phyloP scores from a whole-genome alignment of 92 coral and sea anemone species.

The Isaurus tuberculatus region DNA sequence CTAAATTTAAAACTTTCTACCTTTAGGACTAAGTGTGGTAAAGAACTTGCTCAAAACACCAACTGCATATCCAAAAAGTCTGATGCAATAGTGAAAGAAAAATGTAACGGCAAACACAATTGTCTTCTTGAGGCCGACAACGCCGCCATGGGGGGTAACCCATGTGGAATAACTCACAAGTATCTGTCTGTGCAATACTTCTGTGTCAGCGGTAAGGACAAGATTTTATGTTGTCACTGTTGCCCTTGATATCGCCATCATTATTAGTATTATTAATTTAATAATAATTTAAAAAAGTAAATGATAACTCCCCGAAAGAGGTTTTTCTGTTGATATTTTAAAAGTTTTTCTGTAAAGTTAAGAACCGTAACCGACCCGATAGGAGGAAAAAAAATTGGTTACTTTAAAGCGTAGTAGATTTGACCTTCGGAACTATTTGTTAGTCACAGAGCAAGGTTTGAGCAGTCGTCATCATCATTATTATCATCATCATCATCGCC shows the following conservation, averaged over 20 bases:
- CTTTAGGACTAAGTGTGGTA: conserved; percentile 53
- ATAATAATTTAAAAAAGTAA: no score
- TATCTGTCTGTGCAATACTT: conserved; percentile 48
- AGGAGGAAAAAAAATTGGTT: no score
- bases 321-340: no score
- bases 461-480: not conserved
- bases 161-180: conserved; percentile 67
- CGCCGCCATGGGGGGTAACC: conserved; percentile 58
- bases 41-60: conserved; percentile 47
- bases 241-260: not conserved
- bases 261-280: not conserved
- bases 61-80: conserved; percentile 52
- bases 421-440: no score
- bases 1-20: not conserved
- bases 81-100: conserved; percentile 47
- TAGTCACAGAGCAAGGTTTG: no score
- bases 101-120: conserved; percentile 43
- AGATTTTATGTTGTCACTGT: no score
- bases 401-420: no score
- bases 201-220: conserved; percentile 57
- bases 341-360: no score
- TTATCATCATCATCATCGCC: no score
- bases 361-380: no score
- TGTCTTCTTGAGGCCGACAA: conserved; percentile 65
- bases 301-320: no score